Evolutionary conservation across 2,113 vertebrate species (phyloP).

Genomic region (Agapornis roseicollis): DNA sequence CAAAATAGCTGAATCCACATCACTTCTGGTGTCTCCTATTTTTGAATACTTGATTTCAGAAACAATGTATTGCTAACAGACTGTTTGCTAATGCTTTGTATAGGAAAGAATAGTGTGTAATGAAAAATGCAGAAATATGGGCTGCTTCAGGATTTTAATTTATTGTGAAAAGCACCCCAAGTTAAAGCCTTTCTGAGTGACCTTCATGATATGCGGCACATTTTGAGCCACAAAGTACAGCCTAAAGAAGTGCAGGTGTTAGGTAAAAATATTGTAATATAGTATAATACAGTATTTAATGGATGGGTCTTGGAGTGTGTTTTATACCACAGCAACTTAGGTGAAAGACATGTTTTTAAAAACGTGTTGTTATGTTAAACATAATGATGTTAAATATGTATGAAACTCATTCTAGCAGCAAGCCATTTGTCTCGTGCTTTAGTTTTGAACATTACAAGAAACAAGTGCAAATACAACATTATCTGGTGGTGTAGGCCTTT

Average conservation of each 20-base stretch:
- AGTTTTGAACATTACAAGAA: not conserved
- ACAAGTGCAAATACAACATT: not conserved
- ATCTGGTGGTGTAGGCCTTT: not conserved
- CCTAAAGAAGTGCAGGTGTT: not conserved
- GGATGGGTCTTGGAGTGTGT: not conserved
- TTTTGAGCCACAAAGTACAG: not conserved
- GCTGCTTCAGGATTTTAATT: not conserved
- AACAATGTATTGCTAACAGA: not conserved
- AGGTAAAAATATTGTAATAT: not conserved
- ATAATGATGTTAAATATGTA: not conserved
- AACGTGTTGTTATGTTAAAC: too few relatives aligned
- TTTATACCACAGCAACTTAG: not conserved
- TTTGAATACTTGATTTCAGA: not conserved
- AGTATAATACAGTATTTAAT: not conserved
- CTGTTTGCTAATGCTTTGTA: not conserved
- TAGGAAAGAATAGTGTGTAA: not conserved
- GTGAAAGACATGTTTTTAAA: not conserved
- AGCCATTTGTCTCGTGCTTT: slow-evolving; percentile 26
- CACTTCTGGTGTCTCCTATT: not conserved
- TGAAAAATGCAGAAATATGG: not conserved
- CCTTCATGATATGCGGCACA: not conserved
- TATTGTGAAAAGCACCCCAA: not conserved
- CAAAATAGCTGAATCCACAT: not conserved
- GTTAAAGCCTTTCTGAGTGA: not conserved
- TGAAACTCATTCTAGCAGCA: slow-evolving; percentile 14